These are phyloP conservation scores for Nipponia nippon DNA, from an alignment of 2,113 vertebrate species.

Conservation along the genomic window DNA sequence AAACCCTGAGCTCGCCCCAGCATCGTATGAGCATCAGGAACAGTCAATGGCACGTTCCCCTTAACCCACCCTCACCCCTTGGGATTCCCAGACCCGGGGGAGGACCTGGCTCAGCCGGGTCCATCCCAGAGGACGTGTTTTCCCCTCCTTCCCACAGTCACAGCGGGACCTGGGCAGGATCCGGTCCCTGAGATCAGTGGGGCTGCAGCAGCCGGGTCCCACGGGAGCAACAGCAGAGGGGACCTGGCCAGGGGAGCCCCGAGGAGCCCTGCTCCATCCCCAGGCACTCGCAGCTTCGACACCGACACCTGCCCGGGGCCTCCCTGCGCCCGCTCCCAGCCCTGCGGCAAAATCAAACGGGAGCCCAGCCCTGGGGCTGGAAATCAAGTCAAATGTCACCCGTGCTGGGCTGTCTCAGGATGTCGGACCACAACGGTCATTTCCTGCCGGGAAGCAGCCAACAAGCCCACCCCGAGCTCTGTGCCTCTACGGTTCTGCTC, in stretches of 20 bases:
- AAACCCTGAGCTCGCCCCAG: background rate
- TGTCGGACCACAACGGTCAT: slow-evolving; percentile 30
- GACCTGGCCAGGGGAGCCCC: background rate
- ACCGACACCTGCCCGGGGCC: background rate
- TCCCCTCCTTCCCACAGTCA: background rate
- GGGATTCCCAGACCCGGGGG: background rate
- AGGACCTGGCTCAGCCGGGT: background rate
- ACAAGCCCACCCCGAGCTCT: background rate
- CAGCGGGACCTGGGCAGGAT: background rate
- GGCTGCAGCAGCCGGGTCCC: accelerated
- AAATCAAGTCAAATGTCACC: background rate
- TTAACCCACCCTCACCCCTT: background rate
- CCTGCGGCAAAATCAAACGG: background rate
- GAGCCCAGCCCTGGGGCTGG: background rate
- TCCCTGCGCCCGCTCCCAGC: accelerated
- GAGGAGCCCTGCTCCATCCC: background rate
- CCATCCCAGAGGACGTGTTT: background rate
- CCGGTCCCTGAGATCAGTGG: background rate
- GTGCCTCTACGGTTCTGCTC: background rate
- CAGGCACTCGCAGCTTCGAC: background rate
- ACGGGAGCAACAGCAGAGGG: accelerated
- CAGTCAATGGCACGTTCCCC: background rate
- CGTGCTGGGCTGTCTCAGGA: slow-evolving; percentile 33
- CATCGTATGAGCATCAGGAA: accelerated
- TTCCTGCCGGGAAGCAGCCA: slow-evolving; percentile 58